Conservation (phyloP, 92 coral and sea anemone species). For the Parazoanthus darwini region DNA sequence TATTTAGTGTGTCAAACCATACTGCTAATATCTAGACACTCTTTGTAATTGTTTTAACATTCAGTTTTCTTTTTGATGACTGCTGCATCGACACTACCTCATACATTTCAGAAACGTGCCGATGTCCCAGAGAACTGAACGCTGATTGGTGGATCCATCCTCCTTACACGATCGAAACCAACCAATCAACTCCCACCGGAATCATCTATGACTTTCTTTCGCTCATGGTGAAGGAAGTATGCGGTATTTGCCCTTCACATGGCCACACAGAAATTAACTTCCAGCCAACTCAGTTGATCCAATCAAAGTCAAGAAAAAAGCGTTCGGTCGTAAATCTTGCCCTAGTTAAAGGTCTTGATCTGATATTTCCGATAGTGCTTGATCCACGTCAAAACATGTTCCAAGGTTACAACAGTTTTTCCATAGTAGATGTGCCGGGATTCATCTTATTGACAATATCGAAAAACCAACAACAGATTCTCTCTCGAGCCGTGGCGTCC, state of each 20-base stretch:
- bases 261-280: slow-evolving; percentile 3
- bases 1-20: too few species aligned
- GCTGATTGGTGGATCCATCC: slow-evolving; percentile 2
- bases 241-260: slow-evolving; percentile 2
- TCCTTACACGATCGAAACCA: slow-evolving; percentile 16
- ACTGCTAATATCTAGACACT: too few species aligned
- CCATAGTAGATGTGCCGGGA: slow-evolving; percentile 17
- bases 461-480: background rate
- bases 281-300: background rate
- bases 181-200: slow-evolving; percentile 7
- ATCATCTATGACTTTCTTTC: background rate
- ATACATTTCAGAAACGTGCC: slow-evolving; percentile 13
- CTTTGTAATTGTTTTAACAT: too few species aligned
- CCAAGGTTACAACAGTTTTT: background rate
- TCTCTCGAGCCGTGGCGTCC: background rate
- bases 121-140: slow-evolving; percentile 10
- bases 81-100: too few species aligned
- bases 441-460: background rate
- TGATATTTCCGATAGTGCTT: background rate
- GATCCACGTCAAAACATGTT: background rate
- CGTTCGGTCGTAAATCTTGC: background rate
- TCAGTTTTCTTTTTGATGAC: too few species aligned
- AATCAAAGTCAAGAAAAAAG: background rate
- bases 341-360: background rate
- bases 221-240: background rate